Evolutionary conservation across 2,113 vertebrate genomes (phyloP).

Genomic region (Pristiophorus japonicus): DNA sequence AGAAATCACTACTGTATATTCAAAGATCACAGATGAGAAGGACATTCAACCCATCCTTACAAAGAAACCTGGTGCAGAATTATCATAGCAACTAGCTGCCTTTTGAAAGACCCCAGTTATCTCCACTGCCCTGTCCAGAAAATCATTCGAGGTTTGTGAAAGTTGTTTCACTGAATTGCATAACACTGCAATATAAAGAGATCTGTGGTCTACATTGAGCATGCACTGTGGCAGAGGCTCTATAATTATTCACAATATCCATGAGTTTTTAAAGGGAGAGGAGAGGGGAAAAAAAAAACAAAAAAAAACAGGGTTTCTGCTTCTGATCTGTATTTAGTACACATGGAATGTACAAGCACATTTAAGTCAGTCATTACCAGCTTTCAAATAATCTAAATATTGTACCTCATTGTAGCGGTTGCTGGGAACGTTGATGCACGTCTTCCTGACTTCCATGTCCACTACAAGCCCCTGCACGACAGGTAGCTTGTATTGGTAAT

Average conservation of each 20-base stretch:
- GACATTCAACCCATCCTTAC: neutral
- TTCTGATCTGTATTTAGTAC: neutral
- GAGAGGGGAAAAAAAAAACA: neutral
- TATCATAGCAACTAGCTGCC: neutral
- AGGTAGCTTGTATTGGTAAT: slow-evolving; percentile 93
- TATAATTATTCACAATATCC: neutral
- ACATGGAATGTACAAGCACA: neutral
- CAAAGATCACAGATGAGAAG: neutral
- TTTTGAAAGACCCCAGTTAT: neutral
- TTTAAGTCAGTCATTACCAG: neutral
- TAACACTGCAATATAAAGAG: neutral
- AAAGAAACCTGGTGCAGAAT: neutral
- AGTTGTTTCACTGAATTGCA: neutral
- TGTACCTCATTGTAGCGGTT: slow-evolving; percentile 92
- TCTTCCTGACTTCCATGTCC: slow-evolving; percentile 97
- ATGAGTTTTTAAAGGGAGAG: neutral
- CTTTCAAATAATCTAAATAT: neutral
- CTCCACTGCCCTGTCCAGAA: neutral
- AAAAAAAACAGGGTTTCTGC: neutral
- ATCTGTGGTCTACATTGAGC: neutral
- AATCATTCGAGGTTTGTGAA: neutral
- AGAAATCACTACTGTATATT: neutral
- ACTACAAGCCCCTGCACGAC: slow-evolving; percentile 88
- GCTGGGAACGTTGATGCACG: slow-evolving; percentile 94
- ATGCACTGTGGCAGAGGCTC: neutral